Conservation (phyloP, 2,113 vertebrate genomes). For the Percina caprodes region DNA sequence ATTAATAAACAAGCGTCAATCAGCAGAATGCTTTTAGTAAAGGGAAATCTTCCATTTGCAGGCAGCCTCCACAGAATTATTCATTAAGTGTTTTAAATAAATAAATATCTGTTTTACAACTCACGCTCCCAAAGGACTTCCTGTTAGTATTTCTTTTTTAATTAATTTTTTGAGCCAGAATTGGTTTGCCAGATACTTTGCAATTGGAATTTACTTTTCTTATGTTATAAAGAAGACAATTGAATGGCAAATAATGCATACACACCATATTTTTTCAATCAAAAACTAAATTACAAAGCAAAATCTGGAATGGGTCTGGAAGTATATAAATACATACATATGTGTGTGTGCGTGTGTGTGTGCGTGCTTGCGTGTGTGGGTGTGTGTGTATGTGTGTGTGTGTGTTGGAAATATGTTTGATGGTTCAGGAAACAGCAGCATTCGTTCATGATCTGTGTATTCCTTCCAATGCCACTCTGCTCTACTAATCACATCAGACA, state of each 20-base stretch:
- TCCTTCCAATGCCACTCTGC: constrained; percentile 2
- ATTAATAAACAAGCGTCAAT: not conserved
- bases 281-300: not conserved
- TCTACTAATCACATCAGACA: constrained; percentile 36
- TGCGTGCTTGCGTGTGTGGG: no score
- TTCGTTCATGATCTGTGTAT: constrained; percentile 10
- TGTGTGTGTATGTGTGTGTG: no score
- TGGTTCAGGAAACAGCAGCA: not conserved
- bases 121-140: not conserved
- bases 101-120: not conserved
- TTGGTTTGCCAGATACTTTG: not conserved
- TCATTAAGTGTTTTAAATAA: not conserved
- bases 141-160: not conserved
- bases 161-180: not conserved
- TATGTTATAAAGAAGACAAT: not conserved
- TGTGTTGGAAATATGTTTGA: not conserved
- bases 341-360: no score
- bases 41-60: not conserved
- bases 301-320: not conserved
- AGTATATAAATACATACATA: no score
- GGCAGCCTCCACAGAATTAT: not conserved
- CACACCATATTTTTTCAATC: not conserved
- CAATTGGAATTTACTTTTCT: not conserved
- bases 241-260: not conserved
- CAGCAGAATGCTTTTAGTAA: not conserved